Percentiles rank a stretch among this genome's conserved stretches.
Evolutionary conservation across 2,888 invertebrate species (phyloP).

Genomic region (Entomobrya proxima): DNA sequence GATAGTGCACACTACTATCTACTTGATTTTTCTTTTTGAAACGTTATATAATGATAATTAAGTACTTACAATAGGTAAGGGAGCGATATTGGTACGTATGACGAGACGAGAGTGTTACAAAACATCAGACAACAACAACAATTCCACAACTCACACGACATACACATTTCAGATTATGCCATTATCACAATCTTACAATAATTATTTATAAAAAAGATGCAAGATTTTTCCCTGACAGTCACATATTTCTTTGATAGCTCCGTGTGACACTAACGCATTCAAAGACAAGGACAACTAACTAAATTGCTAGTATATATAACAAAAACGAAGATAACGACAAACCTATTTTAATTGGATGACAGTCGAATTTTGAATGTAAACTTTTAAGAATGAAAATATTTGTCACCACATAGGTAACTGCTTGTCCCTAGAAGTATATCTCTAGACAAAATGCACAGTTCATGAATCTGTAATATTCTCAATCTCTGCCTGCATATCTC

Average conservation of each 20-base stretch:
- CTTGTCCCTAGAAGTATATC: no score
- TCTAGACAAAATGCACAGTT: no score
- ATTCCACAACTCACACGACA: not conserved
- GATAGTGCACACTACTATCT: not conserved
- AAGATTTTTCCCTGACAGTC: slow-evolving; percentile 3
- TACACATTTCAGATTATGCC: slow-evolving; percentile 12
- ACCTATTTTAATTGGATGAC: not conserved
- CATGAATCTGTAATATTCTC: no score
- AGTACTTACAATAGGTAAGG: not conserved
- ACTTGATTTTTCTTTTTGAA: slow-evolving; percentile 1
- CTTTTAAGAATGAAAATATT: not conserved
- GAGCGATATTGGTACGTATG: not conserved
- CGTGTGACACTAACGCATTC: not conserved
- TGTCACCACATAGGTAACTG: not conserved
- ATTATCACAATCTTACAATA: not conserved
- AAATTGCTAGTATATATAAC: not conserved
- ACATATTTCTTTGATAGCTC: not conserved
- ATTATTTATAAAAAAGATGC: not conserved
- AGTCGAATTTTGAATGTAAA: not conserved
- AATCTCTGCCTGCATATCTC: no score
- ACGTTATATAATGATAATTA: slow-evolving; percentile 5
- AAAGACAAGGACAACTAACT: not conserved
- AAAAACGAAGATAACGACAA: not conserved
- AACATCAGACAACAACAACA: not conserved
- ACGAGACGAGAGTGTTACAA: slow-evolving; percentile 7